Conservation (phyloP, 2,797 vertebrate species). For the Sphenodon punctatus region DNA sequence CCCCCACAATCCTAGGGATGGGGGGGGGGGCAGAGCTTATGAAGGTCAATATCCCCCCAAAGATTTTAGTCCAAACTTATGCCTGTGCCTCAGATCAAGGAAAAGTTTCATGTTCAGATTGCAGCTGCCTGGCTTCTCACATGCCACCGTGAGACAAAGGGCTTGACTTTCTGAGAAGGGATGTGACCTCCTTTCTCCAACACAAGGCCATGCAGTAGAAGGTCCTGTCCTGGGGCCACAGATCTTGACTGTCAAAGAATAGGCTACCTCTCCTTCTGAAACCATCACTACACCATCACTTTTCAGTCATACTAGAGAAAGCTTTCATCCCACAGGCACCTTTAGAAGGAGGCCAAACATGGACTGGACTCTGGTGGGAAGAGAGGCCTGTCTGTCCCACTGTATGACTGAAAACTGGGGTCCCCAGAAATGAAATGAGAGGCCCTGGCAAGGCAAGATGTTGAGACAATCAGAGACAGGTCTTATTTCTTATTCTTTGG, state of each 20-base stretch:
- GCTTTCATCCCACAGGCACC: neutral
- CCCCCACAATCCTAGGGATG: too few relatives aligned
- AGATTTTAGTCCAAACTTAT: too few relatives aligned
- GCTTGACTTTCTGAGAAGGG: fast-evolving
- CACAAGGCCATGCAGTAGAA: neutral
- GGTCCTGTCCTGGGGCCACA: neutral
- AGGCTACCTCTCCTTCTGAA: conserved; percentile 1
- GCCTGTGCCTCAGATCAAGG: too few relatives aligned
- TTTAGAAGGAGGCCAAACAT: too few relatives aligned
- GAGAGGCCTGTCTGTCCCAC: fast-evolving
- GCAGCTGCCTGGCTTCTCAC: neutral
- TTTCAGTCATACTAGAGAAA: neutral
- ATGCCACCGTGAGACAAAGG: neutral
- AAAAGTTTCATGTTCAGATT: fast-evolving
- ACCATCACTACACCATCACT: too few relatives aligned
- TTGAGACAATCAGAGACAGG: conserved; percentile 7
- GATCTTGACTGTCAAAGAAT: neutral
- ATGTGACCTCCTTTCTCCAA: fast-evolving
- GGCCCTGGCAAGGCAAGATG: neutral
- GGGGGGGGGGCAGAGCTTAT: too few relatives aligned
- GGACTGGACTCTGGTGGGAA: neutral
- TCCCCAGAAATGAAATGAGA: too few relatives aligned
- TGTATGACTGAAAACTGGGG: fast-evolving
- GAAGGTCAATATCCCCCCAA: too few relatives aligned
- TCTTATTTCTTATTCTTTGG: neutral